Evolutionary conservation across 2,888 invertebrate species (phyloP).

Genomic region (Drosophila robusta): DNA sequence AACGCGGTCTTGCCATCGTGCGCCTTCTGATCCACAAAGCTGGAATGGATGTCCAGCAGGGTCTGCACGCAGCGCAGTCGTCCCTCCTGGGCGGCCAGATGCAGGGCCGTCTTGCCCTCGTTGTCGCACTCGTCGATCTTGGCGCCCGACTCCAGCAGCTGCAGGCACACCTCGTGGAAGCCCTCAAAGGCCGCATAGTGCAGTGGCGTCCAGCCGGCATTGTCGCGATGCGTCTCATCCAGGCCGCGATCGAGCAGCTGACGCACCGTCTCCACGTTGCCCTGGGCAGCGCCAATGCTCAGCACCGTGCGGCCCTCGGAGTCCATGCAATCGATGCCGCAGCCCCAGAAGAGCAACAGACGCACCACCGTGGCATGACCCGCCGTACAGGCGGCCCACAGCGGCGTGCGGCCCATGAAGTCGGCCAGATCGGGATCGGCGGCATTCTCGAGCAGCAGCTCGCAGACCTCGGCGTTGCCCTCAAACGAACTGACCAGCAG

Average conservation of each 20-base stretch:
- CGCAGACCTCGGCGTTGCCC: constrained; percentile 96
- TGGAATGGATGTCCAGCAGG: constrained; percentile 90
- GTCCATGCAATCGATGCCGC: constrained; percentile 97
- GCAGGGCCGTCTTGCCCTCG: constrained; percentile 94
- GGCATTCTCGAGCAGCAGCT: constrained; percentile 94
- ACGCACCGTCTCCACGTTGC: constrained; percentile 94
- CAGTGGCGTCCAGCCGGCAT: constrained; percentile 98
- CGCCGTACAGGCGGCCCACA: constrained; percentile 97
- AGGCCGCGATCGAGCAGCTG: constrained; percentile 94
- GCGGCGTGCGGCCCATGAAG: constrained; percentile 91
- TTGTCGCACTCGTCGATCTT: constrained; percentile 95
- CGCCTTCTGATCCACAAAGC: constrained; percentile 93
- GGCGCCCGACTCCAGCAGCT: constrained; percentile 92
- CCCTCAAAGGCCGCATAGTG: constrained; percentile 98
- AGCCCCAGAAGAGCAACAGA: constrained; percentile 96
- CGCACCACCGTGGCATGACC: constrained; percentile 95
- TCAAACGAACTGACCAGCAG: constrained; percentile 95
- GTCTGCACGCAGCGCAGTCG: constrained; percentile 87
- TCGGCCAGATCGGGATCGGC: constrained; percentile 96
- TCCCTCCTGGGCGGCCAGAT: constrained; percentile 95
- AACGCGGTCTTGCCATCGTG: constrained; percentile 96
- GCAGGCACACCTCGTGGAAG: constrained; percentile 85
- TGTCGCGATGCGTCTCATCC: constrained; percentile 95
- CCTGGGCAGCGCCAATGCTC: constrained; percentile 94
- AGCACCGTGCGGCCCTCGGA: constrained; percentile 96